Conservation (phyloP, 2,888 invertebrate genomes). For the Tenthredo notha region DNA sequence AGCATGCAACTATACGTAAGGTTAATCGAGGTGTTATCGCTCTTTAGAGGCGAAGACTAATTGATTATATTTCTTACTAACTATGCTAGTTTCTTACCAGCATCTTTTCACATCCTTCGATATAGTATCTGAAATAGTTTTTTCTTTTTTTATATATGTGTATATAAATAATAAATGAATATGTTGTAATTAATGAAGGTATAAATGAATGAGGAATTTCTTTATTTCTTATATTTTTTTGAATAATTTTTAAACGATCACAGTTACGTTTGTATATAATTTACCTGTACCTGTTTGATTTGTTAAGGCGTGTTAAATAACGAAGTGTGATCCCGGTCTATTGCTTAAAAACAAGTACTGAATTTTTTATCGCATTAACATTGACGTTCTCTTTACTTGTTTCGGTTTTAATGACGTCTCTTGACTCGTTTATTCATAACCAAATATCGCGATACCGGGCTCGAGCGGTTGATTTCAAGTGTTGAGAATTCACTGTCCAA, state of each 20-base stretch:
- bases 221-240: background rate
- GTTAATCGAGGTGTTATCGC: background rate
- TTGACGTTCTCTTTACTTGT: conserved; percentile 27
- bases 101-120: background rate
- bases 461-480: conserved; percentile 31
- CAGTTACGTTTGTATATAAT: background rate
- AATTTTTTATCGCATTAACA: conserved; percentile 31
- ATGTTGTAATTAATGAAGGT: background rate
- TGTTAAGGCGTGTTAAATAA: conserved; percentile 7
- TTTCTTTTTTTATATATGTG: background rate
- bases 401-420: conserved; percentile 37
- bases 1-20: background rate
- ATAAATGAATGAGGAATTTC: background rate
- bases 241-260: background rate
- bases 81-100: background rate
- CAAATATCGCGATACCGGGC: conserved; percentile 15
- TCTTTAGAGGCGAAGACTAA: background rate
- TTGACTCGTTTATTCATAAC: conserved; percentile 39
- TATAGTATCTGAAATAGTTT: background rate
- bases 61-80: background rate
- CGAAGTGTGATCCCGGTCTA: conserved; percentile 2
- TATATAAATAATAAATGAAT: too few relatives aligned
- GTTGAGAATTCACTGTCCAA: conserved; percentile 29
- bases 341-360: conserved; percentile 14
- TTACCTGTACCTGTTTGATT: background rate